These are phyloP conservation scores for Melipona beecheii DNA, from an alignment of 2,888 invertebrate species.

Conservation along the genomic window DNA sequence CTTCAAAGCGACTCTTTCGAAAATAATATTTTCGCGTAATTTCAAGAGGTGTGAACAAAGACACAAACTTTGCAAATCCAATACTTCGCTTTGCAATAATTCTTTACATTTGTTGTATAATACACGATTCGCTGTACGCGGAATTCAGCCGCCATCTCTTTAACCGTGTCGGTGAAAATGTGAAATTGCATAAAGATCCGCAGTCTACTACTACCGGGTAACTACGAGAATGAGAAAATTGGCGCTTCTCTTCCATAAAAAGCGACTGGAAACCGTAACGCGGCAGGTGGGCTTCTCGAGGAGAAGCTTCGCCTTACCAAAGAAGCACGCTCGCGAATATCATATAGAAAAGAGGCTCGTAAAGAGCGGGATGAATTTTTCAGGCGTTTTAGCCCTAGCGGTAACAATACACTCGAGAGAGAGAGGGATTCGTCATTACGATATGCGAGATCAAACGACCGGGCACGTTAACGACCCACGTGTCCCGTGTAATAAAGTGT, in stretches of 20 bases:
- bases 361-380: constrained; percentile 16
- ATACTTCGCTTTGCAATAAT: too few species aligned
- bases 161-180: too few species aligned
- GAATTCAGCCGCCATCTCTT: too few species aligned
- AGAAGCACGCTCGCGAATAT: not conserved
- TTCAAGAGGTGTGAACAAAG: too few species aligned
- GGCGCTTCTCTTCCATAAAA: constrained; percentile 2
- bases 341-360: not conserved
- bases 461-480: constrained; percentile 61
- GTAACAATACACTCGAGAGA: not conserved
- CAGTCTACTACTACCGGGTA: too few species aligned
- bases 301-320: not conserved
- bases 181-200: too few species aligned
- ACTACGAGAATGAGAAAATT: not conserved
- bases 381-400: constrained; percentile 15
- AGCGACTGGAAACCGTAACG: not conserved
- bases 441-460: constrained; percentile 50
- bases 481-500: constrained; percentile 65
- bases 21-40: too few species aligned
- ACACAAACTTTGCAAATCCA: too few species aligned
- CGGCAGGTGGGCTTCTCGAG: too few species aligned
- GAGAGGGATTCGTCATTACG: constrained; percentile 2
- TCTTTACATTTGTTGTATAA: too few species aligned
- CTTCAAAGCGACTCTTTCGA: too few species aligned
- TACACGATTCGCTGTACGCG: too few species aligned